Conservation (phyloP, 2,113 vertebrate species). For the Herpailurus yagouaroundi region DNA sequence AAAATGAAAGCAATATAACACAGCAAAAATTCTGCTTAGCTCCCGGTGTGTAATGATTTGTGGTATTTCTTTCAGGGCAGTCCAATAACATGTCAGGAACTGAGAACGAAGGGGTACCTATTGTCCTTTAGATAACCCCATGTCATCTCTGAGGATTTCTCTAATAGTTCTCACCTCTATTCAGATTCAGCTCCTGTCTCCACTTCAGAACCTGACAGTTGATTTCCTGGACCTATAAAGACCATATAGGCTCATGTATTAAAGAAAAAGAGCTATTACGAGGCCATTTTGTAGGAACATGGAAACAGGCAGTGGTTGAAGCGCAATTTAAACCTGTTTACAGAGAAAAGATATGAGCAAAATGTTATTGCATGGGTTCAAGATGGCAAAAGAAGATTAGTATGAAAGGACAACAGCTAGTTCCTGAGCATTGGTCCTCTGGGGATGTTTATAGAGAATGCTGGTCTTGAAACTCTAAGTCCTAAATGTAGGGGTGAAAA, state of each 20-base stretch:
- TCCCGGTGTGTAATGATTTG: background rate
- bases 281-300: background rate
- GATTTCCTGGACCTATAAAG: background rate
- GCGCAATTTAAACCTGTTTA: background rate
- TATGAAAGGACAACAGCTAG: background rate
- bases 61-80: background rate
- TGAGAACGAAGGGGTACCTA: background rate
- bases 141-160: background rate
- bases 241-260: background rate
- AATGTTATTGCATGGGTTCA: background rate
- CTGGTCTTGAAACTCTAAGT: background rate
- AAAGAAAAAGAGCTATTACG: background rate
- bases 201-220: background rate
- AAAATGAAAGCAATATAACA: background rate
- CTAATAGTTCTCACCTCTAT: background rate
- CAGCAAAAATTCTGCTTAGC: background rate
- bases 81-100: background rate
- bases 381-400: background rate
- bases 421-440: background rate
- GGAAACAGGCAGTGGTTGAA: background rate
- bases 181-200: conserved; percentile 13
- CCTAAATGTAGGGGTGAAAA: background rate
- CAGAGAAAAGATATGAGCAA: background rate
- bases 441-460: background rate
- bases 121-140: background rate